Base-by-base conservation (phyloP, 2,888 invertebrate genomes). In the Caenorhabditis panamensis region DNA sequence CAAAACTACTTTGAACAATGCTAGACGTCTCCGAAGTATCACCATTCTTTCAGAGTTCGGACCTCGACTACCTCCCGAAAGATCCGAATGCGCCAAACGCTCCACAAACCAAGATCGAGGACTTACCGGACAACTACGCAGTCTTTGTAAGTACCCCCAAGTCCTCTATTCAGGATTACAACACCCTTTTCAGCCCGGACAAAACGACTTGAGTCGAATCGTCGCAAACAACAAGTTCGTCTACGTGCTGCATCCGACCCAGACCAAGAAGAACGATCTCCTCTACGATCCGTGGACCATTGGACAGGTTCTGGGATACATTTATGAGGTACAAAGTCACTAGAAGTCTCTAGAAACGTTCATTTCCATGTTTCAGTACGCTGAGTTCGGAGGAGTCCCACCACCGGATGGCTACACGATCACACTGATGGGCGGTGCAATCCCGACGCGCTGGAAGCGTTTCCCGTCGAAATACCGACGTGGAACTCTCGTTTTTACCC, bases 161-260 rank as follows among this genome's bases (percentile, higher is more conserved):
- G n/a, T n/a, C n/a, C n/a, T n/a, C n/a, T n/a, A n/a, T n/a, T n/a
- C n/a, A n/a, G n/a, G n/a, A n/a, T n/a, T n/a, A n/a, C n/a, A n/a
- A n/a, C n/a, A 31, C 44, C 24, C 26, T 62, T 28, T 41, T 54
- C 53, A 3, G 24, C 31, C 31, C 11, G 68, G 68, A 36, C 3
- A 11, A 2, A 16, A 36, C 37, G 51, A 51, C 9, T 26, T 6
- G 16, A 68, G 68, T 49, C 20, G 36, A 24, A 37, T 68, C 9
- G 68, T 68, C 9, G 68, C 59, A 2, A 68, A 68, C 49, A 22
- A 59, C 1, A 24, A 59, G 4, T n/a, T n/a, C 2, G 18, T 59
- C 18, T 68, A 68, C 51, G 51, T 68, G 18, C 49, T 68, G 20
- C 49, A 68, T 37, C 59, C 68, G 37, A 51, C 47, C 24, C 68